Evolutionary conservation across 2,797 vertebrate genomes (phyloP), one percentile per base, ranked within the genome.

Genomic region (Acanthurus tractus): DNA sequence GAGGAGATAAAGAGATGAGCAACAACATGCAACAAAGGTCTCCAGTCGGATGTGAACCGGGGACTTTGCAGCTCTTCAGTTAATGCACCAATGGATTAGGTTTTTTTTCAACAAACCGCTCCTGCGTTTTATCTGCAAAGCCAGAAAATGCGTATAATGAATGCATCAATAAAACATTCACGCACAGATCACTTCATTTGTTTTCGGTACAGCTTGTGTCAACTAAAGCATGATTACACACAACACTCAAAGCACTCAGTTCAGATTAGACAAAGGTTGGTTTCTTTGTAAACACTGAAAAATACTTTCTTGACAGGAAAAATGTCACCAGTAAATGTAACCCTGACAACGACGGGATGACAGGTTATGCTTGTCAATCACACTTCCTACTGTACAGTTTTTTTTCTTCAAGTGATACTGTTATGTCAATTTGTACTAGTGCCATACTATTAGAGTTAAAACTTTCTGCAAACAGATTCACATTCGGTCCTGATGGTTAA

Each of bases 401-500:
- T 48, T 22, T 54, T 54, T 49, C 63, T 8, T 20, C 8, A 13
- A 49, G 15, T 48, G 42, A 48, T 38, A 25, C 6, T 48, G 11
- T 50, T 8, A 36, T 22, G 50, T 34, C 42, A 65, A 81, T 34
- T 76, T 55, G 12, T 78, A 73, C 64, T 11, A 67, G 7, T 8
- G 3, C 20, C 2, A 22, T 14, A 55, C 20, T 50, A 62, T 38
- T 15, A 75, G 50, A 36, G 57, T 70, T 53, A 63, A 9, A 53
- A 55, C 40, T 15, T 12, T 83, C 83, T 74, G 75, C 63, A 77
- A 67, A 74, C 64, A 53, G 71, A 84, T 87, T 72, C 74, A 67
- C 74, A 63, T 86, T 84, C 77, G 72, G 74, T 69, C 62, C 67
- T 34, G 63, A 79, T 71, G 76, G 80, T 84, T 93, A 91, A 92